Evolutionary conservation across 2,113 vertebrate species (phyloP), one percentile per base, ranked within the genome.

Genomic region (Helogale parvula): DNA sequence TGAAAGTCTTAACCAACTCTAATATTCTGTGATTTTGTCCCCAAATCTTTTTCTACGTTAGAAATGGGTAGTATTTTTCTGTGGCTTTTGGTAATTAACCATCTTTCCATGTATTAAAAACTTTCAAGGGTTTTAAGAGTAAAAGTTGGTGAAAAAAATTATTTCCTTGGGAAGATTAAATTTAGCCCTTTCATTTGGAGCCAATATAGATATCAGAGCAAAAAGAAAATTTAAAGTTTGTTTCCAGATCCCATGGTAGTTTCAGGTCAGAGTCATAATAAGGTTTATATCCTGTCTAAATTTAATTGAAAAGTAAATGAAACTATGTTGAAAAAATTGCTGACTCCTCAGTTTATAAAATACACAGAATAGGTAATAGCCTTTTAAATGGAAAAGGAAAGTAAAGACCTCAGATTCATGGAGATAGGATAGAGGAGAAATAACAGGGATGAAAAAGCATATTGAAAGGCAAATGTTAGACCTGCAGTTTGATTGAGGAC

Each of bases 261-360:
- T 45, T 97, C 81, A 95, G 94, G 96, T 98, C 71, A 96, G 45
- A 95, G 89, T 96, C 63, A 33, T 96, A 96, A 97, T 96, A 97
- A 38, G 29, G 77, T 93, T 97, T 96, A 92, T 87, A 63, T 97
- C 76, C 14, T 95, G 87, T 98, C 96, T 97, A 79, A 90, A 98
- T 98, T 96, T 95, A 98, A 98, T 94, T 96, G 97, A 82, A 90
- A 77, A 86, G 92, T 77, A 95, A 98, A 94, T 89, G 77, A 97
- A 97, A 94, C 38, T 86, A 87, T 83, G 69, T 47, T 84, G n/a
- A 72, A 76, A 9, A 41, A 94, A 97, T 68, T 97, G 87, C 80
- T 97, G 97, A 98, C 94, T 88, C 76, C 31, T 95, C 90, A 88
- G 63, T 77, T 97, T 96, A 87, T 27, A 86, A 93, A 96, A 89